Evolutionary conservation across 2,113 vertebrate species (phyloP).

Genomic region (Lycocorax pyrrhopterus): DNA sequence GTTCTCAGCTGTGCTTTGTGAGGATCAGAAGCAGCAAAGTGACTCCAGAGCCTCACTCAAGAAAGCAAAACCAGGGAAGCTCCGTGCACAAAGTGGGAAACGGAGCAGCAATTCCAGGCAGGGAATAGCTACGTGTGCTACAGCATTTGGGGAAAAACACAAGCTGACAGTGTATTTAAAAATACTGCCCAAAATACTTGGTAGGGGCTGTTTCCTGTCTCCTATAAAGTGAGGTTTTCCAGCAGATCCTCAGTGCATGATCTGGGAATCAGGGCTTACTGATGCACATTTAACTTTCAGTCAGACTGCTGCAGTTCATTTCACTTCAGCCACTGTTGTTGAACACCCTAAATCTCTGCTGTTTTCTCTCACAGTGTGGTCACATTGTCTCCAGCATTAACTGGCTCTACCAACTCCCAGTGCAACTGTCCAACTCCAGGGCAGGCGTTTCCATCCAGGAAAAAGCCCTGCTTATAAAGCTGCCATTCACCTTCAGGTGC

Average conservation of each 20-base stretch:
- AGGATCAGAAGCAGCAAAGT: not conserved
- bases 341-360: not conserved
- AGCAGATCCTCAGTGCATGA: fast-evolving
- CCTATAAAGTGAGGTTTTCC: not conserved
- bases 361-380: not conserved
- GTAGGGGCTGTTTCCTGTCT: not conserved
- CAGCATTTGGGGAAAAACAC: not conserved
- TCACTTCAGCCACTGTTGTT: not conserved
- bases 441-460: not conserved
- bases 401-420: not conserved
- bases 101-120: not conserved
- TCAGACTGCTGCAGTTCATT: not conserved
- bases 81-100: not conserved
- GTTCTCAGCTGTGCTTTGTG: not conserved
- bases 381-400: not conserved
- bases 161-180: not conserved
- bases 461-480: not conserved
- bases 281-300: not conserved
- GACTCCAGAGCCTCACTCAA: not conserved
- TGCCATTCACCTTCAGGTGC: not conserved
- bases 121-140: not conserved
- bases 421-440: not conserved
- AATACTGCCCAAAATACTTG: not conserved
- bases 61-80: not conserved
- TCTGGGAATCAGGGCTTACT: not conserved